Evolutionary conservation across 1,140 invertebrate species (phyloP).

Genomic region (Cyrtorhinus lividipennis): DNA sequence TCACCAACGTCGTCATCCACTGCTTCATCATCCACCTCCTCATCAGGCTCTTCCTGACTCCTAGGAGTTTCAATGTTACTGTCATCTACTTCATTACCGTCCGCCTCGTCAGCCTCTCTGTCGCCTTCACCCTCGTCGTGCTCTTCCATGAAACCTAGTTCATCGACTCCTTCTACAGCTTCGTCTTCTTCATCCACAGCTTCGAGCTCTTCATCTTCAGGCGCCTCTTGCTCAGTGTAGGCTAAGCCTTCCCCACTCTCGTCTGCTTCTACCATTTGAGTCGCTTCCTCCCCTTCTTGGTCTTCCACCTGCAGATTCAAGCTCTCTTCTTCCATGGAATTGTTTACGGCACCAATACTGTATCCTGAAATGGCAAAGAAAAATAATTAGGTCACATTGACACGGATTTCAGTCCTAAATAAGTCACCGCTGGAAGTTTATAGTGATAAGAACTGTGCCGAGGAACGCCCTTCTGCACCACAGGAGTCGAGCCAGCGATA

Average conservation of each 20-base stretch:
- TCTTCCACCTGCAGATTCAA: background rate
- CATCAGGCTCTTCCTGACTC: background rate
- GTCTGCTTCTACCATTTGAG: background rate
- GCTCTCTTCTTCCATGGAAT: constrained; percentile 3
- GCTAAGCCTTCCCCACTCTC: constrained; percentile 3
- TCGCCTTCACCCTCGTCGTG: background rate
- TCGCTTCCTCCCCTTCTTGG: background rate
- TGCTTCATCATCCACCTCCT: background rate
- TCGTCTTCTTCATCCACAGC: background rate
- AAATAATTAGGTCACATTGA: no score
- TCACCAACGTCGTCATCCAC: background rate
- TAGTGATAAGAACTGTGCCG: no score
- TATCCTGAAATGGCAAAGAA: no score
- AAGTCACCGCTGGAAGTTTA: no score
- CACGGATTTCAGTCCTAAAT: no score
- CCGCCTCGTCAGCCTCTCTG: background rate
- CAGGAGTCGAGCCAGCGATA: no score
- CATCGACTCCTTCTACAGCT: background rate
- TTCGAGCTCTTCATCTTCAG: background rate
- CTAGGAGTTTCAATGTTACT: background rate
- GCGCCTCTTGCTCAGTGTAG: constrained; percentile 1
- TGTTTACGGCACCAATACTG: no score
- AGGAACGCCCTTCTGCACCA: no score
- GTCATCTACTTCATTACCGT: background rate
- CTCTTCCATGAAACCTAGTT: background rate